Evolutionary conservation across 2,888 invertebrate species (phyloP), one percentile per base, ranked within the genome.

Genomic region (Brachylomia viminalis): DNA sequence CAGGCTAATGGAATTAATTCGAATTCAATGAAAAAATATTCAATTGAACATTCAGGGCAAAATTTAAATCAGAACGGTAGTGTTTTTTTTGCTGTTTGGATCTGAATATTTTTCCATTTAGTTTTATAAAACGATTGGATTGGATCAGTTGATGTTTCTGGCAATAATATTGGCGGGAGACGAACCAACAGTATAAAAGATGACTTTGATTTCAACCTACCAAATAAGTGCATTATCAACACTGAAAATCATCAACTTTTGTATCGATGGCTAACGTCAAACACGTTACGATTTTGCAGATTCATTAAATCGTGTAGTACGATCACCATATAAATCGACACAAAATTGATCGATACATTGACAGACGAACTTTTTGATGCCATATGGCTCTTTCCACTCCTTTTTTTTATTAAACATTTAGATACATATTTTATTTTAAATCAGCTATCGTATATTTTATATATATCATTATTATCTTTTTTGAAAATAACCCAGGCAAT

Each of bases 1-100:
- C 77, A 59, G 38, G 71, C 75, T 78, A 78, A 84, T 86, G 65
- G 87, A 86, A 85, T 84, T 79, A 86, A 78, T 84, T 52, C 15
- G 62, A 66, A 73, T 74, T 78, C 84, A 76, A 78, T 77, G 81
- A 83, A 87, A 75, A 79, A 71, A 83, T 72, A 74, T 62, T 84
- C 61, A 54, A 64, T 71, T 71, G 47, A 68, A 71, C 67, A 33
- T 71, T 70, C 82, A 81, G 62, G 17, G 42, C 11, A 20, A 84
- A 80, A 70, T 69, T 84, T 59, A 42, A 84, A 81, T 84, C 59
- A 62, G 70, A 71, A 58, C 62, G 52, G 68, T 62, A 49, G 23
- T 64, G 10, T 74, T 67, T 80, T 42, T 82, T 79, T 71, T 65
- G 15, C 45, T 56, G 33, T 61, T 61, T 23, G 15, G 23, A 56